Conservation (phyloP, 2,113 vertebrate species). For the Tautogolabrus adspersus region DNA sequence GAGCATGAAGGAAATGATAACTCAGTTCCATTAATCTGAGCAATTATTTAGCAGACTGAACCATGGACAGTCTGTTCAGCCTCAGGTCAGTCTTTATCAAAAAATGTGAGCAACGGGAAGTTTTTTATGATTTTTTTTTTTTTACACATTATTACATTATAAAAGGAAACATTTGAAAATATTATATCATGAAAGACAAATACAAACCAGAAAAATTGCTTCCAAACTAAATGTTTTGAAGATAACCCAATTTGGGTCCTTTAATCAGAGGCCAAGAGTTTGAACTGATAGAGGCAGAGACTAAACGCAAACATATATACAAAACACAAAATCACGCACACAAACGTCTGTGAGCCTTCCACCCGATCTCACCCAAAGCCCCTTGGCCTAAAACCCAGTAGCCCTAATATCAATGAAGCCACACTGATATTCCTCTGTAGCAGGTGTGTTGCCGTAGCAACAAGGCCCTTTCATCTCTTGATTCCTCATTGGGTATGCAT, state of each 20-base stretch:
- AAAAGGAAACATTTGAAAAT: not conserved
- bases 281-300: not conserved
- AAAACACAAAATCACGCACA: slow-evolving; percentile 2
- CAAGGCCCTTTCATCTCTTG: slow-evolving; percentile 70
- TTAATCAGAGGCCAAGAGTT: not conserved
- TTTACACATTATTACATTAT: not conserved
- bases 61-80: slow-evolving; percentile 17
- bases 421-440: slow-evolving; percentile 57
- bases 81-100: slow-evolving; percentile 27
- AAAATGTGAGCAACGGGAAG: not conserved
- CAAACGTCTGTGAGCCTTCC: not conserved
- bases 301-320: not conserved
- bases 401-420: slow-evolving; percentile 61
- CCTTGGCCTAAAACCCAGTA: slow-evolving; percentile 54
- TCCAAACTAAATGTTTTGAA: not conserved
- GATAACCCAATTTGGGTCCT: not conserved
- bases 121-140: not conserved
- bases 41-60: slow-evolving; percentile 44
- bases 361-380: slow-evolving; percentile 32
- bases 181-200: not conserved
- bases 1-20: slow-evolving; percentile 54
- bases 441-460: slow-evolving; percentile 80
- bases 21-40: slow-evolving; percentile 44
- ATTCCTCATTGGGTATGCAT: slow-evolving; percentile 76
- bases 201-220: not conserved